These are phyloP conservation scores for Ceratina australensis DNA, from an alignment of 1,140 invertebrate species.

Conservation along the genomic window DNA sequence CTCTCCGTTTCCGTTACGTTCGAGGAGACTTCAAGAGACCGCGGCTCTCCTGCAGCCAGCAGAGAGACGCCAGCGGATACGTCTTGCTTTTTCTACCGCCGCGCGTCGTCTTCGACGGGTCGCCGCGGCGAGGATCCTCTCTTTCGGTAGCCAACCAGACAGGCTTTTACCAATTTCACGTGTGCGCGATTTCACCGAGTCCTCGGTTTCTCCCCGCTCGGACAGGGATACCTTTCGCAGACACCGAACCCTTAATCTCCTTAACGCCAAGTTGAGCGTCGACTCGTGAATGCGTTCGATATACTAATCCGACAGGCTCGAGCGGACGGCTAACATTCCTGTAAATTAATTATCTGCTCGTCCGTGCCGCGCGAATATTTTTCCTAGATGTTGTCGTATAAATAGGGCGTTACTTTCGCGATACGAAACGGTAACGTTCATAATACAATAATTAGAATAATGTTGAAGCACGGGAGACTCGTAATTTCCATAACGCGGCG, in stretches of 20 bases:
- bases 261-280: slow-evolving; percentile 62
- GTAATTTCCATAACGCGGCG: slow-evolving; percentile 58
- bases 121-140: slow-evolving; percentile 10
- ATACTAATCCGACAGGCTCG: slow-evolving; percentile 42
- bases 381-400: slow-evolving; percentile 9
- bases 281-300: slow-evolving; percentile 48
- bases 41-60: not conserved
- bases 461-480: slow-evolving; percentile 58
- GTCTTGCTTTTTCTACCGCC: slow-evolving; percentile 23
- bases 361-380: not conserved
- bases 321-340: slow-evolving; percentile 6
- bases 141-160: slow-evolving; percentile 29
- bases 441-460: slow-evolving; percentile 54
- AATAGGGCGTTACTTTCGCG: slow-evolving; percentile 58
- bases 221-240: slow-evolving; percentile 20
- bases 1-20: no score
- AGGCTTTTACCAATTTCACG: slow-evolving; percentile 61
- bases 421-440: slow-evolving; percentile 57
- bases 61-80: slow-evolving; percentile 23
- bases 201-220: slow-evolving; percentile 30
- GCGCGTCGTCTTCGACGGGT: slow-evolving; percentile 10
- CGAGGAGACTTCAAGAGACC: no score
- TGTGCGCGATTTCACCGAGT: slow-evolving; percentile 29
- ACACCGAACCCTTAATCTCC: slow-evolving; percentile 54
- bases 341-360: slow-evolving; percentile 38